phyloP scores from a whole-genome alignment of 2,113 vertebrate genomes.

The Stigmatopora nigra region DNA sequence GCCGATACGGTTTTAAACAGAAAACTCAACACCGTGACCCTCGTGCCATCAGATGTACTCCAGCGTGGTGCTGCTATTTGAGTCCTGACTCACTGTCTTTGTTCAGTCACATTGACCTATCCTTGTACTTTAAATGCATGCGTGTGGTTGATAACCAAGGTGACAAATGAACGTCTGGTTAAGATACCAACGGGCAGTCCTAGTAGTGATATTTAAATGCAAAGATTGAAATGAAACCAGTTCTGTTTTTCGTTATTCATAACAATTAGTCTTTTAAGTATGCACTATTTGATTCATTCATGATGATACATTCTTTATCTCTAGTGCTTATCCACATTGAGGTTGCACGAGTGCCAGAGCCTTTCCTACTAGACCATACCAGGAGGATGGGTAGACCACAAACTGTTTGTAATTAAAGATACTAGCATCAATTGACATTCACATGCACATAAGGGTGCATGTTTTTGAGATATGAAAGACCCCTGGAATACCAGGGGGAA shows the following conservation, averaged over 20 bases:
- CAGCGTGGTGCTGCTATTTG: conserved; percentile 36
- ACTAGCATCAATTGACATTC: too few relatives aligned
- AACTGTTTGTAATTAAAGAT: too few relatives aligned
- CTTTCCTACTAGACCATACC: too few relatives aligned
- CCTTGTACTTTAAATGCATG: conserved; percentile 14
- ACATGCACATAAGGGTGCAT: too few relatives aligned
- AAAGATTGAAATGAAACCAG: background rate
- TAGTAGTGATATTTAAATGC: background rate
- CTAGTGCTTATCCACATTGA: too few relatives aligned
- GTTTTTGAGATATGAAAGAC: too few relatives aligned
- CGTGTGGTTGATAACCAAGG: conserved; percentile 29
- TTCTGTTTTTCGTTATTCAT: background rate
- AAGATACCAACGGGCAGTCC: background rate
- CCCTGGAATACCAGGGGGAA: too few relatives aligned
- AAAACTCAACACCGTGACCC: conserved; percentile 8
- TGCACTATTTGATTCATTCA: too few relatives aligned
- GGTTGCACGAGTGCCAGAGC: too few relatives aligned
- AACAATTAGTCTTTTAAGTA: background rate
- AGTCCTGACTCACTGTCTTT: conserved; percentile 54
- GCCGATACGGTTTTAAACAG: conserved; percentile 17
- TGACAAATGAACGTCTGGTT: conserved; percentile 15
- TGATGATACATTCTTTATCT: too few relatives aligned
- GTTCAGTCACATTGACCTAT: conserved; percentile 34
- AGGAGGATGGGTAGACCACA: too few relatives aligned
- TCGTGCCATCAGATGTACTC: conserved; percentile 33